Evolutionary conservation across 2,113 vertebrate genomes (phyloP).

Genomic region (Podarcis cretensis): DNA sequence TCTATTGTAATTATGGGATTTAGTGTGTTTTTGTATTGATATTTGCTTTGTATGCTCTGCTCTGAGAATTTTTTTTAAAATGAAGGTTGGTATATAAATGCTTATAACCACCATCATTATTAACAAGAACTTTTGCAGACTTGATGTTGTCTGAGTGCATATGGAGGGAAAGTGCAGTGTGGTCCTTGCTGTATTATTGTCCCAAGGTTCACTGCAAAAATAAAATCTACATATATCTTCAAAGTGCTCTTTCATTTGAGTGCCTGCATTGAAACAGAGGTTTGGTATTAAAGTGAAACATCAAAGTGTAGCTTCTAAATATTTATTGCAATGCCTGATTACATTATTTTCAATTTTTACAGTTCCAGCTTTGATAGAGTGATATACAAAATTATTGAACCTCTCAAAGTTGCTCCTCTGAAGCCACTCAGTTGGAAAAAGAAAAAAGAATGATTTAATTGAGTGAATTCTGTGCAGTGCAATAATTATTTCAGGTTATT

Average conservation of each 20-base stretch:
- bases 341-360: conserved; percentile 37
- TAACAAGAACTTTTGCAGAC: neutral
- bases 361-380: conserved; percentile 29
- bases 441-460: conserved; percentile 42
- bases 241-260: neutral
- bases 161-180: neutral
- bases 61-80: too few relatives aligned
- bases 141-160: neutral
- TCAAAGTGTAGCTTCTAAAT: conserved; percentile 44
- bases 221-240: neutral
- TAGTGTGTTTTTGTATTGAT: too few relatives aligned
- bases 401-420: conserved; percentile 40
- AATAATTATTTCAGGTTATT: conserved; percentile 38
- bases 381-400: conserved; percentile 37
- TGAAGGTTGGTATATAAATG: too few relatives aligned
- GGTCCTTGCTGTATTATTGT: neutral
- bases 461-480: conserved; percentile 47
- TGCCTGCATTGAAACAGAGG: conserved; percentile 7
- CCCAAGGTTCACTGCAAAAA: neutral
- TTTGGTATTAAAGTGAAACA: conserved; percentile 41
- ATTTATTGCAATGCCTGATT: conserved; percentile 45
- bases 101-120: too few relatives aligned
- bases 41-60: too few relatives aligned
- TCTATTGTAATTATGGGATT: too few relatives aligned
- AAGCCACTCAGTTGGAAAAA: conserved; percentile 31